Conservation (phyloP, 30 jellyfish, hydroid and myxozoan genomes). For the Sanderia malayensis region DNA sequence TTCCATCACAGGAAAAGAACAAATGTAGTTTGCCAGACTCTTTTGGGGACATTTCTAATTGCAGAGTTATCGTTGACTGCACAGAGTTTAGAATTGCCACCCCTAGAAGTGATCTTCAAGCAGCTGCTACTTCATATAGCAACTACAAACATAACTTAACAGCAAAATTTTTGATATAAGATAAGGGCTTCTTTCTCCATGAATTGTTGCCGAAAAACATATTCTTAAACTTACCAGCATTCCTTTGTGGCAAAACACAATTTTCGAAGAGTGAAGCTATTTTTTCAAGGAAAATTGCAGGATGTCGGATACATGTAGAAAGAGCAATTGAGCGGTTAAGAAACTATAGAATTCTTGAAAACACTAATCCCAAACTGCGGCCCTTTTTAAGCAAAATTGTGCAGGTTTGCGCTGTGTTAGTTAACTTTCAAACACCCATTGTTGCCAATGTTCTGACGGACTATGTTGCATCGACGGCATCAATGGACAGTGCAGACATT, state of each 20-base stretch:
- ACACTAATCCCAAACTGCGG: conserved; percentile 14
- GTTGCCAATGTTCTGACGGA: conserved; percentile 15
- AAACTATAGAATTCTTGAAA: conserved; percentile 18
- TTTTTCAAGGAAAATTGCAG: conserved; percentile 23
- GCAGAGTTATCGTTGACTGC: conserved; percentile 8
- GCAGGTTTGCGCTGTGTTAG: too few relatives aligned
- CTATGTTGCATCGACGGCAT: not conserved
- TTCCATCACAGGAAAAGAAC: not conserved
- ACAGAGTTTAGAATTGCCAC: conserved; percentile 3
- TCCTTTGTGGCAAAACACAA: conserved; percentile 12
- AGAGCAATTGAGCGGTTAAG: conserved; percentile 47
- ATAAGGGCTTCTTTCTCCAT: conserved; percentile 42
- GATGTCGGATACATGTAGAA: conserved; percentile 40
- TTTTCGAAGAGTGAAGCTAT: conserved; percentile 32
- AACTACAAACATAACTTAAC: conserved; percentile 10
- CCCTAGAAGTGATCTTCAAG: not conserved
- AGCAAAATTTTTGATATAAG: conserved; percentile 10
- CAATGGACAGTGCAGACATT: not conserved
- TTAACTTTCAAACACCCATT: conserved; percentile 35
- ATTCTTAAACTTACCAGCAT: conserved; percentile 40
- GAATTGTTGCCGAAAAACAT: conserved; percentile 28
- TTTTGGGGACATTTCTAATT: not conserved
- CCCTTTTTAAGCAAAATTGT: conserved; percentile 20
- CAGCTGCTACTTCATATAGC: conserved; percentile 3
- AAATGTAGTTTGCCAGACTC: conserved; percentile 8